Conservation (phyloP, 2,888 invertebrate genomes). For the Matsumyia berberina region DNA sequence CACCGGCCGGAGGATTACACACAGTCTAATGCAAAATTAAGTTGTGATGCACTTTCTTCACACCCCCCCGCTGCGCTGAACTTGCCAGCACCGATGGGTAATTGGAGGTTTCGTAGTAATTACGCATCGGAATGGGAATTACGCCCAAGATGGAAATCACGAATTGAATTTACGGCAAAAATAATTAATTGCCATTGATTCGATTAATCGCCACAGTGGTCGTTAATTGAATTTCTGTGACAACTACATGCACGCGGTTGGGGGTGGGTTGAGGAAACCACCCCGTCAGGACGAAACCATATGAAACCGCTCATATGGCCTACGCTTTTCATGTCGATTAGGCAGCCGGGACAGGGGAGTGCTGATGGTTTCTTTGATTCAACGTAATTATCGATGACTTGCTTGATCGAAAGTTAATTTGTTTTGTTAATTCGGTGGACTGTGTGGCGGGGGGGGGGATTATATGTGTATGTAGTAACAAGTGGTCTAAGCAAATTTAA, state of each 20-base stretch:
- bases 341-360: slow-evolving; percentile 5
- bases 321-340: neutral
- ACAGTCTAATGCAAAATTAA: slow-evolving; percentile 20
- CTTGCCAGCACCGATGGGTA: neutral
- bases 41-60: slow-evolving; percentile 1
- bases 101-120: slow-evolving; percentile 16
- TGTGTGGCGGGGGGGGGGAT: neutral
- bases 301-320: neutral
- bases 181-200: slow-evolving; percentile 37
- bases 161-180: slow-evolving; percentile 16
- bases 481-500: neutral
- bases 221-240: slow-evolving; percentile 25
- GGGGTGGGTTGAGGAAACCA: no score
- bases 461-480: neutral
- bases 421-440: neutral
- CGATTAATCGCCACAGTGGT: slow-evolving; percentile 26
- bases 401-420: slow-evolving; percentile 21
- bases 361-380: slow-evolving; percentile 24
- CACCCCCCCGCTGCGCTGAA: neutral
- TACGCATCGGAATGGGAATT: slow-evolving; percentile 14
- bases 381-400: slow-evolving; percentile 41
- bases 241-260: neutral
- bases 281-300: neutral
- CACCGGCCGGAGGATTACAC: neutral
- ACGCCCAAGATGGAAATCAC: slow-evolving; percentile 3